phyloP scores from a whole-genome alignment of 1,140 invertebrate genomes.

The Papilio machaon region DNA sequence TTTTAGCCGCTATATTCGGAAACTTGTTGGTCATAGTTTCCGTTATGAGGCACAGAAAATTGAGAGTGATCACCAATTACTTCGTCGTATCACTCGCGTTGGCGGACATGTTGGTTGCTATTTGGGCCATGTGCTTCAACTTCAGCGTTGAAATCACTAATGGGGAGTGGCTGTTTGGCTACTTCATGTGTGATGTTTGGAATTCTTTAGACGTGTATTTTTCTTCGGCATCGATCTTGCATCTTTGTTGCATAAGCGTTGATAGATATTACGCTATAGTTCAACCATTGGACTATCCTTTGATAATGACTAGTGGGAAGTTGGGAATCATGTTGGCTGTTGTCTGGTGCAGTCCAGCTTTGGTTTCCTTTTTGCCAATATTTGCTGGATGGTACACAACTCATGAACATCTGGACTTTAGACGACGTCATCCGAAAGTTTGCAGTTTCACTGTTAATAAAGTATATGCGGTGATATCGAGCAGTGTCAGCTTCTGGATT shows the following conservation, averaged over 20 bases:
- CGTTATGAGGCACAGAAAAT: slow-evolving; percentile 92
- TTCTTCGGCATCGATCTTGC: slow-evolving; percentile 95
- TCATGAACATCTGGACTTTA: slow-evolving; percentile 87
- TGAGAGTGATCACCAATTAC: slow-evolving; percentile 96
- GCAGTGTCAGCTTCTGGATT: slow-evolving; percentile 97
- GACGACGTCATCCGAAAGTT: slow-evolving; percentile 87
- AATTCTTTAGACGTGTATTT: slow-evolving; percentile 98
- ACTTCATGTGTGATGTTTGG: slow-evolving; percentile 97
- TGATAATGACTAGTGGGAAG: slow-evolving; percentile 92
- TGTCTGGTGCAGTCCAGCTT: slow-evolving; percentile 95
- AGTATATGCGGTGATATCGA: slow-evolving; percentile 94
- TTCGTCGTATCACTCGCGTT: slow-evolving; percentile 96
- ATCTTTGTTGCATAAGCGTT: slow-evolving; percentile 95
- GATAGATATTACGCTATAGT: slow-evolving; percentile 95
- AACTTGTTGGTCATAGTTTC: slow-evolving; percentile 94
- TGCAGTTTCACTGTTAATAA: slow-evolving; percentile 95
- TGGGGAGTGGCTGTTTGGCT: slow-evolving; percentile 94
- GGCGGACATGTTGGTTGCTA: slow-evolving; percentile 95
- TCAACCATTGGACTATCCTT: slow-evolving; percentile 93
- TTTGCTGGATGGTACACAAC: slow-evolving; percentile 97
- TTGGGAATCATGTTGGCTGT: slow-evolving; percentile 90
- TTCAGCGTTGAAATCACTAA: slow-evolving; percentile 92
- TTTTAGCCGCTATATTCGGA: slow-evolving; percentile 92
- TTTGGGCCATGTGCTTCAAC: slow-evolving; percentile 97
- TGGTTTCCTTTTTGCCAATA: slow-evolving; percentile 97